A percentile compares a stretch with the other conserved stretches of the same genome.
Conservation (phyloP, 1,140 invertebrate species). For the Bombus sibiricus region DNA sequence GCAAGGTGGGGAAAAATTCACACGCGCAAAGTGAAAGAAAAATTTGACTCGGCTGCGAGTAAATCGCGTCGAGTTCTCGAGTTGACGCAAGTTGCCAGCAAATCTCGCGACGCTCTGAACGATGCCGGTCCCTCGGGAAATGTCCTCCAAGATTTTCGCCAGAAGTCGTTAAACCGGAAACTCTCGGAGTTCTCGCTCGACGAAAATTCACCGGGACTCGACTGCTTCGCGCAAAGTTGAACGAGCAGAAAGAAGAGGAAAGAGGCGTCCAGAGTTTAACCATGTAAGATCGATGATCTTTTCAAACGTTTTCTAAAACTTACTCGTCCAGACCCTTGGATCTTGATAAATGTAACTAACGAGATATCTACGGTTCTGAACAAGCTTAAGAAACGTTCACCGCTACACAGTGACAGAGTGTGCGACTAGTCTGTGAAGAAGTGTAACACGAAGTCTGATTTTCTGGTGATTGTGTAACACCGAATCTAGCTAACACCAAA, state of each 20-base stretch:
- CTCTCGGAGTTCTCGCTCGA: not conserved
- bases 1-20: not conserved
- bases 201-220: conserved; percentile 8
- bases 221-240: not conserved
- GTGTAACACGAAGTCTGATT: not conserved
- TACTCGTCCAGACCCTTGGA: too few relatives aligned
- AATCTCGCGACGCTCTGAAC: not conserved
- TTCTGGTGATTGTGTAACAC: not conserved
- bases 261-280: not conserved
- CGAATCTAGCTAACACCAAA: not conserved
- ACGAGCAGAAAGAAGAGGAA: not conserved
- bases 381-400: not conserved
- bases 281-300: not conserved
- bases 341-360: not conserved
- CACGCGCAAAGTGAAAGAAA: not conserved
- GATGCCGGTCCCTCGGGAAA: not conserved
- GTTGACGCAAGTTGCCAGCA: not conserved
- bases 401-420: not conserved
- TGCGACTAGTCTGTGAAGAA: not conserved
- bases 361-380: not conserved
- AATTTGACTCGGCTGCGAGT: not conserved
- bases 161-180: conserved; percentile 1
- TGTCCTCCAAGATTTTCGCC: not conserved
- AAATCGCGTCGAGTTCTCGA: not conserved
- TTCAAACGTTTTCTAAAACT: not conserved